These are phyloP conservation scores for Ruditapes philippinarum DNA, from an alignment of 1,140 invertebrate genomes.

Conservation along the genomic window DNA sequence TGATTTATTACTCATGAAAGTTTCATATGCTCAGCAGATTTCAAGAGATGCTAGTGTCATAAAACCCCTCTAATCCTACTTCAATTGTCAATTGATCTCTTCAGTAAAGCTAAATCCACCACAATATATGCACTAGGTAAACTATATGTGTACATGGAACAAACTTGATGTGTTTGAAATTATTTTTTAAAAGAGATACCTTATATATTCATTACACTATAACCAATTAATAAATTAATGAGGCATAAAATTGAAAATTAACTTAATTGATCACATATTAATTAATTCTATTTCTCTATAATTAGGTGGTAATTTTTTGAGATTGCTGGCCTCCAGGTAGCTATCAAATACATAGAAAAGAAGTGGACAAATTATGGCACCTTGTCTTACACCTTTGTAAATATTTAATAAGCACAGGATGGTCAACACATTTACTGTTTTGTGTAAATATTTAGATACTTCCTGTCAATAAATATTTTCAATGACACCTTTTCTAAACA, in stretches of 20 bases:
- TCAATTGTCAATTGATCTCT: background rate
- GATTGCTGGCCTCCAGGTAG: background rate
- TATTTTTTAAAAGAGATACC: background rate
- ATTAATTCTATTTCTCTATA: constrained; percentile 17
- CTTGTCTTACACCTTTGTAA: constrained; percentile 25
- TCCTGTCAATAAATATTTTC: constrained; percentile 14
- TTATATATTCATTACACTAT: background rate
- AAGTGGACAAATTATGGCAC: background rate
- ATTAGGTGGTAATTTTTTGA: background rate
- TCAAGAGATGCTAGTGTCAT: background rate
- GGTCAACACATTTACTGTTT: background rate
- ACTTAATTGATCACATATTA: background rate
- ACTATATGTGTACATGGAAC: background rate
- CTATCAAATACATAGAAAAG: background rate
- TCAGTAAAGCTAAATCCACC: background rate
- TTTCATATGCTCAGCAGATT: background rate
- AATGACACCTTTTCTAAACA: constrained; percentile 2
- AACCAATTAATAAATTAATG: constrained; percentile 37
- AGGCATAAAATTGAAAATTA: constrained; percentile 8
- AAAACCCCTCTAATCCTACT: background rate
- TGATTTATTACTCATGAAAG: background rate
- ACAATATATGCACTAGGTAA: background rate
- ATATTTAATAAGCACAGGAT: constrained; percentile 39
- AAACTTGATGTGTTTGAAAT: too few species aligned
- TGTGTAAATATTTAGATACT: constrained; percentile 4